These are phyloP conservation scores for Myanophis thanlyinensis DNA, from an alignment of 2,113 vertebrate genomes.

Conservation along the genomic window DNA sequence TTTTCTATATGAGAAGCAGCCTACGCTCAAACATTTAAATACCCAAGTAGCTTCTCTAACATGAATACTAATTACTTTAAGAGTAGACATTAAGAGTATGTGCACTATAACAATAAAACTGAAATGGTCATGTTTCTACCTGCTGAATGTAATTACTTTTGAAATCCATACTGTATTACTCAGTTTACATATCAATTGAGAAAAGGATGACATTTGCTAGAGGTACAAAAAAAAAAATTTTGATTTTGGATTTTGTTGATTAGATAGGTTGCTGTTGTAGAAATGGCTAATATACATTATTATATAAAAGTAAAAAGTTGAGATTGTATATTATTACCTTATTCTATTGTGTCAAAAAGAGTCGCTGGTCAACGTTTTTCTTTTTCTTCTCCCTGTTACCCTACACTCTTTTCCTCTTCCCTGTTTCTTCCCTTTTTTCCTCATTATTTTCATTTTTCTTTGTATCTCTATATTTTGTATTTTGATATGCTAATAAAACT, in stretches of 20 bases:
- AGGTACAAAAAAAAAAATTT: not conserved
- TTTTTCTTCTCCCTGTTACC: not conserved
- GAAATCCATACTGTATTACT: not conserved
- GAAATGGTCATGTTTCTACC: not conserved
- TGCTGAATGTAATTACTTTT: constrained; percentile 7
- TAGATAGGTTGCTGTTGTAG: not conserved
- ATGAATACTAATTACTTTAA: not conserved
- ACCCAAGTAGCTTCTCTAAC: not conserved
- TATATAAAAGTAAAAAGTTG: not conserved
- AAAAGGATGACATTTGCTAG: not conserved
- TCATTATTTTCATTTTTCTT: not conserved
- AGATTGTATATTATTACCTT: not conserved
- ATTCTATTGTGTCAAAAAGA: not conserved
- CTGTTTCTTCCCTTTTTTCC: not conserved
- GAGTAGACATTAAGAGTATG: not conserved
- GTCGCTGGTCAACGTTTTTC: not conserved
- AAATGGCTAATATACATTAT: not conserved
- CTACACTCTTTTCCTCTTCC: not conserved
- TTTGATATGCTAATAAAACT: not conserved
- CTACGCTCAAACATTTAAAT: not conserved
- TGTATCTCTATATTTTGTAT: not conserved
- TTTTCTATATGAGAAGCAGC: not conserved
- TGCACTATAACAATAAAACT: not conserved
- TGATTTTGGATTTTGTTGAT: not conserved
- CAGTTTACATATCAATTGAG: not conserved